These are phyloP conservation scores for Papilio demoleus DNA, from an alignment of 2,888 invertebrate genomes.

Conservation along the genomic window DNA sequence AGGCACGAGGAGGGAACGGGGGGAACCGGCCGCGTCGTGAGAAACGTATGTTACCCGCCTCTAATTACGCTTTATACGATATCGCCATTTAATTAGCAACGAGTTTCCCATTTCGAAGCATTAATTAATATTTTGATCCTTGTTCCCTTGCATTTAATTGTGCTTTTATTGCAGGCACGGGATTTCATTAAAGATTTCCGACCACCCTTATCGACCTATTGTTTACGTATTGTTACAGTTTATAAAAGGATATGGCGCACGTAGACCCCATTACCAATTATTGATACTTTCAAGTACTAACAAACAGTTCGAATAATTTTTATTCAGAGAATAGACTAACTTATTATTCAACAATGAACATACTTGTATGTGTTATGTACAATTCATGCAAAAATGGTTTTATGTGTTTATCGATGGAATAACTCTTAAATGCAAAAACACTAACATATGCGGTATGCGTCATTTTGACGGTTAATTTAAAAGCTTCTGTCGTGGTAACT, in stretches of 20 bases:
- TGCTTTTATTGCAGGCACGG: constrained; percentile 81
- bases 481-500: constrained; percentile 18
- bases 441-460: not conserved
- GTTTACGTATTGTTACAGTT: constrained; percentile 53
- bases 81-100: constrained; percentile 83
- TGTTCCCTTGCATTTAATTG: constrained; percentile 80
- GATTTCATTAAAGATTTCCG: constrained; percentile 83
- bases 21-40: constrained; percentile 69
- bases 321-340: too few species aligned
- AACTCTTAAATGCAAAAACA: not conserved
- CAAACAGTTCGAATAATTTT: not conserved
- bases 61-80: constrained; percentile 83
- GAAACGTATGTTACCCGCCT: constrained; percentile 79
- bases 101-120: constrained; percentile 82
- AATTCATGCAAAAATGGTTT: not conserved
- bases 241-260: constrained; percentile 4
- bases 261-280: not conserved
- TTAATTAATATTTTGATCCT: constrained; percentile 83
- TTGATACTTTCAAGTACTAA: not conserved
- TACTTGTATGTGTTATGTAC: not conserved
- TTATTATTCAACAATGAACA: too few species aligned
- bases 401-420: not conserved
- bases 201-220: constrained; percentile 74
- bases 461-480: not conserved
- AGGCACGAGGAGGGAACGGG: constrained; percentile 45